Percentiles rank a stretch among this genome's conserved stretches.
phyloP scores from a whole-genome alignment of 2,113 vertebrate genomes.

The Sphyrna mokarran region DNA sequence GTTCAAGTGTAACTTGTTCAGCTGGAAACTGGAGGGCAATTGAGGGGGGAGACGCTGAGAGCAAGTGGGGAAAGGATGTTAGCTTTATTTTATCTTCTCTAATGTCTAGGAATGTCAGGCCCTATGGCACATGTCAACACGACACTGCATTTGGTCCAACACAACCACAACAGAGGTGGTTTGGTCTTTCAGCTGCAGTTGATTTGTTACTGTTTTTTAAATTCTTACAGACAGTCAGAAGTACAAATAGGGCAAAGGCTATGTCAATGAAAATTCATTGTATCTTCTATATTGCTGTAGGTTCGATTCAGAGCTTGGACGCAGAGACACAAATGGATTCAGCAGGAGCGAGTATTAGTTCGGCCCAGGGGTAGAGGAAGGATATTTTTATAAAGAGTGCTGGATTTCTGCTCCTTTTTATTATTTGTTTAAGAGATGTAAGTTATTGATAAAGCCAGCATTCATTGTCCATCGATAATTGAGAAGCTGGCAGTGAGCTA shows the following conservation, averaged over 20 bases:
- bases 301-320: background rate
- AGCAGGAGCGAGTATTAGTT: background rate
- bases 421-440: too few species aligned
- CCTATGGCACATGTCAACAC: background rate
- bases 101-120: too few species aligned
- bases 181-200: background rate
- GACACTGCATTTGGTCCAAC: background rate
- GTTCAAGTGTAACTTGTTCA: background rate
- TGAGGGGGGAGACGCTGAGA: background rate
- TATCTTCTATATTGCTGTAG: too few species aligned
- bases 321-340: background rate
- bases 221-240: background rate
- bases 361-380: background rate
- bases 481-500: background rate
- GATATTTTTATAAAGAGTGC: background rate
- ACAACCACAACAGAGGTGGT: background rate
- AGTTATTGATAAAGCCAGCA: background rate
- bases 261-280: background rate
- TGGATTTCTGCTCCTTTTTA: background rate
- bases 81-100: constrained; percentile 3
- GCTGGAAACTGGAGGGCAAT: background rate
- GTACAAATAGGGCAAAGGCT: background rate
- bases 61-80: background rate
- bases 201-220: background rate
- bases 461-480: background rate